Percentiles rank a stretch among this genome's conserved stretches.
These are phyloP conservation scores for Rhinatrema bivittatum DNA, from an alignment of 2,797 vertebrate species.

Conservation along the genomic window DNA sequence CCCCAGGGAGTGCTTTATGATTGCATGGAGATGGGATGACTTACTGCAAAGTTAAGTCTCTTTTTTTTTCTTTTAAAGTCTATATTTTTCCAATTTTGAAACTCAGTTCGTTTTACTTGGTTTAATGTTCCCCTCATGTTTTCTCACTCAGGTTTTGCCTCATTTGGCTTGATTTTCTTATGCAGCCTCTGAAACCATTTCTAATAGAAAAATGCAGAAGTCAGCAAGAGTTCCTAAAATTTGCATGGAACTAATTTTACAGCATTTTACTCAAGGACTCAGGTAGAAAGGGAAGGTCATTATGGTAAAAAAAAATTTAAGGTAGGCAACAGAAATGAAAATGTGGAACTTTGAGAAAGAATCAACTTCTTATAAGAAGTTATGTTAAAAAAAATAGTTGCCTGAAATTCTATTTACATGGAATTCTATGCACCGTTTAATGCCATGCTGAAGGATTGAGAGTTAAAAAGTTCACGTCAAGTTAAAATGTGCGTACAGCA, in stretches of 20 bases:
- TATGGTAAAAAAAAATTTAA: constrained; percentile 35
- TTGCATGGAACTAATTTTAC: constrained; percentile 66
- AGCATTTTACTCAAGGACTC: constrained; percentile 55
- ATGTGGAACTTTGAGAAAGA: neutral
- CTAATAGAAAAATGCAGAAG: constrained; percentile 81
- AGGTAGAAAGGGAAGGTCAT: constrained; percentile 24
- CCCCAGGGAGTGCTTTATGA: no score
- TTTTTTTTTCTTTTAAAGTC: no score
- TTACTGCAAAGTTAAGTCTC: constrained; percentile 9
- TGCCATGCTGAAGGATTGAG: no score
- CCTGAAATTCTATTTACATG: constrained; percentile 1
- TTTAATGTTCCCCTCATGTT: constrained; percentile 54
- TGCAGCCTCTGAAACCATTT: constrained; percentile 68
- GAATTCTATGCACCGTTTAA: neutral
- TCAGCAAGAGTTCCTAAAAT: constrained; percentile 70
- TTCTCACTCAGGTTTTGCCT: constrained; percentile 63
- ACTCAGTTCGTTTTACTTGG: constrained; percentile 43
- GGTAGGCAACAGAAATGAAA: constrained; percentile 12
- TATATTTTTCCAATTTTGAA: constrained; percentile 33
- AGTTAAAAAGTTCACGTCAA: no score
- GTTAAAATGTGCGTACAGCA: neutral
- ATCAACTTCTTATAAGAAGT: neutral
- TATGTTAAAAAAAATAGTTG: neutral
- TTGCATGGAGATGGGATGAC: constrained; percentile 32
- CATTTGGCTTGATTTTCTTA: constrained; percentile 51